Evolutionary conservation across 1,140 invertebrate species (phyloP), one percentile per base, ranked within the genome.

Genomic region (Atta cephalotes): DNA sequence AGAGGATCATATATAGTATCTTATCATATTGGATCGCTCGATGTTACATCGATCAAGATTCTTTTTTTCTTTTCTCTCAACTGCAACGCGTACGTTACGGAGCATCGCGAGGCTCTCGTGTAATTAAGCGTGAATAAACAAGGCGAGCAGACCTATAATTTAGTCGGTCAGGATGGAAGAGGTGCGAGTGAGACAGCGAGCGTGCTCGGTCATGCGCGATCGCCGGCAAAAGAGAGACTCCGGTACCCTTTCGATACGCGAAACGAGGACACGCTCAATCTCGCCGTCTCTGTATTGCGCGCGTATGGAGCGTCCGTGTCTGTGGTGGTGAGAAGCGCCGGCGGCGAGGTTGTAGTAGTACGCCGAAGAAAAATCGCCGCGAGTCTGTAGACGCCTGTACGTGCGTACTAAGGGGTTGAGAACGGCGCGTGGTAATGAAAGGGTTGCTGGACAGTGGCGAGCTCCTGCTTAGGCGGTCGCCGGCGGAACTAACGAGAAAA

Each of bases 391-490:
- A 86, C 86, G 70, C 86, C 86, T 87, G 66, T 91, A 86, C 88
- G 89, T 88, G 87, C 87, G 92, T 90, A 68, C 92, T 94, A 94
- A 93, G 93, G 88, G 92, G 92, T 90, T 90, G 77, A 82, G 78
- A 53, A 58, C 56, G 90, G 92, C 93, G 86, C 90, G 91, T 92
- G 81, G 82, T 90, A 68, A 92, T 91, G 92, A 90, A 92, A 94
- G 93, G 94, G 94, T 94, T 92, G 89, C 95, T 94, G 95, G 95
- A 95, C 94, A 94, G 95, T 95, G 95, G 94, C 94, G 95, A 95
- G 90, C 95, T 95, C 95, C 91, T 92, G 93, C 94, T 95, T 94
- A 94, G 93, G 91, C 70, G 95, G 93, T 80, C 88, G 89, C 81
- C 92, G 85, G 74, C 78, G 81, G 93, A 94, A 95, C 95, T 95